Evolutionary conservation across 2,888 invertebrate species (phyloP).

Genomic region (Cactoblastis cactorum): DNA sequence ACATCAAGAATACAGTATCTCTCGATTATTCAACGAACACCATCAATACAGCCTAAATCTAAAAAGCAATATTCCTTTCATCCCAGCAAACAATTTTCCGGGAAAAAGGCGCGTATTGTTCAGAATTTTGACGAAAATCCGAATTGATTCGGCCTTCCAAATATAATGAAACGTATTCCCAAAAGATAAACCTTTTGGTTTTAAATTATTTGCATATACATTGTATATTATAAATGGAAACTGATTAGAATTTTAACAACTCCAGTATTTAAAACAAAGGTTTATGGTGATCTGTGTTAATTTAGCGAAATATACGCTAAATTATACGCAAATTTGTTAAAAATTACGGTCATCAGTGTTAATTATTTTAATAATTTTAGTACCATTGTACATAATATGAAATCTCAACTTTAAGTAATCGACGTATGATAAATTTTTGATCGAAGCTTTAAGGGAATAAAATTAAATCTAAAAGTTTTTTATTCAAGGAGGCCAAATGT

Average conservation of each 20-base stretch:
- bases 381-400: too few species aligned
- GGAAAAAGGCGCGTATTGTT: conserved; percentile 28
- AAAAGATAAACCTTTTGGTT: conserved; percentile 35
- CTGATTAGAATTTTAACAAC: conserved; percentile 26
- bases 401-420: too few species aligned
- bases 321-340: too few species aligned
- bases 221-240: conserved; percentile 51
- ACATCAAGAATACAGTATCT: background rate
- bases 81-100: conserved; percentile 24
- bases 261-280: too few species aligned
- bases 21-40: background rate
- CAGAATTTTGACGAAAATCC: conserved; percentile 38
- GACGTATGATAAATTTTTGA: too few species aligned
- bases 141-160: conserved; percentile 44
- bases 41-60: background rate
- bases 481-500: too few species aligned
- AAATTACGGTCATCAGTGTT: too few species aligned
- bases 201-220: conserved; percentile 57
- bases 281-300: too few species aligned
- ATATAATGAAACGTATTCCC: conserved; percentile 48
- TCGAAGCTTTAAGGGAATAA: too few species aligned
- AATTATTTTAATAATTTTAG: too few species aligned
- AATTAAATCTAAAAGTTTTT: too few species aligned
- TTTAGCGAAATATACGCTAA: too few species aligned
- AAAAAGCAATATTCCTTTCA: conserved; percentile 16